These are phyloP conservation scores for Sterna hirundo DNA, from an alignment of 2,113 vertebrate species.

Conservation along the genomic window DNA sequence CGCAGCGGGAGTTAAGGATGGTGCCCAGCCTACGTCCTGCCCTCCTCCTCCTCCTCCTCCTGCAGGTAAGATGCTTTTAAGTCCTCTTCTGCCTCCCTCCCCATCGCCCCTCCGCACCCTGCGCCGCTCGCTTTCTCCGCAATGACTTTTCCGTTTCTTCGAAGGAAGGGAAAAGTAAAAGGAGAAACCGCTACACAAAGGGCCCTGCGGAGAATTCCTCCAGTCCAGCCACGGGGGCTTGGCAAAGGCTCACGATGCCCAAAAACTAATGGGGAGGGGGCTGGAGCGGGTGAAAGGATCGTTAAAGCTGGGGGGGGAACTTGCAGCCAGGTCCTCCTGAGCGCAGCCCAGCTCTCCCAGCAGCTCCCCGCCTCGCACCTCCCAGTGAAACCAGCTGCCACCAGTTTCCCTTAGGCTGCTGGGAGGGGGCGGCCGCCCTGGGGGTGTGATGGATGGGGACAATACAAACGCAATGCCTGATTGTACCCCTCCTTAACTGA, in stretches of 20 bases:
- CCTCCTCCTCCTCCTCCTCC: not conserved
- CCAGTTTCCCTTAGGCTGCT: not conserved
- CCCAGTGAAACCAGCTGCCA: not conserved
- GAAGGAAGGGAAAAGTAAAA: not conserved
- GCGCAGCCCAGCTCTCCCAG: not conserved
- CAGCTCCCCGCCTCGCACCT: not conserved
- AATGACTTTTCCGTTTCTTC: slow-evolving; percentile 3
- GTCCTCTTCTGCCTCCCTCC: not conserved
- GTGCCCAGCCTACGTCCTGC: not conserved
- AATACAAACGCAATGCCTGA: not conserved
- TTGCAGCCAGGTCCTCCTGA: not conserved
- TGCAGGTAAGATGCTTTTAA: slow-evolving; percentile 46
- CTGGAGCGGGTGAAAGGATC: not conserved
- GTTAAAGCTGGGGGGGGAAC: rapidly evolving
- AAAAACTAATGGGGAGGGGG: not conserved
- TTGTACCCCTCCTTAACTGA: not conserved
- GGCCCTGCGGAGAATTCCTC: not conserved
- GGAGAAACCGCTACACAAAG: not conserved
- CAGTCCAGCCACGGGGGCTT: not conserved
- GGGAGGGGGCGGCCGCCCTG: not conserved
- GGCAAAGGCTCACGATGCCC: not conserved
- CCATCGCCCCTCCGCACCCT: not conserved
- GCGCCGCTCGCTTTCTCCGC: not conserved
- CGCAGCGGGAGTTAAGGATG: slow-evolving; percentile 15
- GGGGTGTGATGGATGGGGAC: not conserved